Conservation (phyloP, 1,140 invertebrate genomes). For the Cataglyphis hispanica region DNA sequence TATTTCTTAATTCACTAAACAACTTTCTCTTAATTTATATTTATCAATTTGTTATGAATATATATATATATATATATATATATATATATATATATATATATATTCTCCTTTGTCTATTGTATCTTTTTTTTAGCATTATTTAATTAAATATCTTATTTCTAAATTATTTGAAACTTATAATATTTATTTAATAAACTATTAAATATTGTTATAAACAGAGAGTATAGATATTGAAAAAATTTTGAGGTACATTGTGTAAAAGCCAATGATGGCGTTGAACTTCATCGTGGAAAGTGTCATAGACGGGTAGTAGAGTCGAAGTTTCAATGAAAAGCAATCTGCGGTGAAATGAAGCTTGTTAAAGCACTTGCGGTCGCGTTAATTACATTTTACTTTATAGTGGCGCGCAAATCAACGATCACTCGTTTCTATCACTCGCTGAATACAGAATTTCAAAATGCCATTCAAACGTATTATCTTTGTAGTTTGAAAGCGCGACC, state of each 20-base stretch:
- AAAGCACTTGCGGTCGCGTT: slow-evolving; percentile 12
- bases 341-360: slow-evolving; percentile 39
- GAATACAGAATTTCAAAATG: slow-evolving; percentile 29
- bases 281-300: slow-evolving; percentile 25
- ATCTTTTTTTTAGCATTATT: neutral
- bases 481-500: neutral
- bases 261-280: neutral
- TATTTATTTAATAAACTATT: neutral
- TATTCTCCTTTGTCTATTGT: neutral
- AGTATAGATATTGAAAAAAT: neutral
- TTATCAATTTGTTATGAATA: neutral
- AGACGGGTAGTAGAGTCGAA: neutral
- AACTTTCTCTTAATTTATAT: neutral
- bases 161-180: neutral
- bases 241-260: neutral
- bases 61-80: too few species aligned
- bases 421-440: slow-evolving; percentile 34
- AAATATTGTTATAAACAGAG: neutral
- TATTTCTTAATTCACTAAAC: slow-evolving; percentile 2
- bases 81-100: too few species aligned
- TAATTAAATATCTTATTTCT: neutral
- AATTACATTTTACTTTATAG: slow-evolving; percentile 27
- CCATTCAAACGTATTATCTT: neutral
- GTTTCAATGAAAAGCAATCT: slow-evolving; percentile 29
- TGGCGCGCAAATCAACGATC: slow-evolving; percentile 24